Base-by-base conservation (phyloP, 1,140 invertebrate genomes). In the Physella acuta region DNA sequence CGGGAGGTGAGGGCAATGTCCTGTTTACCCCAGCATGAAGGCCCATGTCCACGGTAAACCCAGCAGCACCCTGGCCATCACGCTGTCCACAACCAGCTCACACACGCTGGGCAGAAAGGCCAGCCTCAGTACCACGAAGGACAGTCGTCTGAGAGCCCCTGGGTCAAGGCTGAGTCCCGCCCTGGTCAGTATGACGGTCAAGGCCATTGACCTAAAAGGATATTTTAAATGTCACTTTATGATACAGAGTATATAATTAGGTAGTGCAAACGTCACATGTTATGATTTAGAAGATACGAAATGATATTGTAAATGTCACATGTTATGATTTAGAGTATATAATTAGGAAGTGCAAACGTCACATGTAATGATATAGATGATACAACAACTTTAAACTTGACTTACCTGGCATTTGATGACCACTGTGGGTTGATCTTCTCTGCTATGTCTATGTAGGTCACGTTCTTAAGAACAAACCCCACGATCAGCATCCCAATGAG, bases 91-190 rank as follows among this genome's bases (percentile, higher is more conserved):
- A 0, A 86, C 75, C 0, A 90, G 89, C 85, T 98, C 96, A 26
- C 92, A 87, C 14, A 90, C 77, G 90, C 94, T 96, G 0, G 94
- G 95, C 31, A 92, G 85, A 53, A 97, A 87, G 26, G 94, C 93
- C 17, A 97, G 82, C 79, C 94, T 91, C n/a, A 94, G 1, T 91
- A 91, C 82, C 33, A 77, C 78, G 58, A 75, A 78, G 20, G 81
- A 84, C 69, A 95, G 87, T 77, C 90, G 90, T 81, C 90, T 91
- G 78, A 98, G 87, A 20, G 92, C 93, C 52, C 87, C 84, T 2
- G 93, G 91, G 83, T 98, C 94, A 72, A 98, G 87, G 80, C 95
- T 94, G 71, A 98, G 87, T 3, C 95, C 96, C 71, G 95, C 96
- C 85, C 94, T 87, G 33, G 92, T 92, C 73, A 98, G 86, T 78